These are phyloP conservation scores for Tenualosa thibaudeaui DNA, from an alignment of 2,797 vertebrate species.

Conservation along the genomic window DNA sequence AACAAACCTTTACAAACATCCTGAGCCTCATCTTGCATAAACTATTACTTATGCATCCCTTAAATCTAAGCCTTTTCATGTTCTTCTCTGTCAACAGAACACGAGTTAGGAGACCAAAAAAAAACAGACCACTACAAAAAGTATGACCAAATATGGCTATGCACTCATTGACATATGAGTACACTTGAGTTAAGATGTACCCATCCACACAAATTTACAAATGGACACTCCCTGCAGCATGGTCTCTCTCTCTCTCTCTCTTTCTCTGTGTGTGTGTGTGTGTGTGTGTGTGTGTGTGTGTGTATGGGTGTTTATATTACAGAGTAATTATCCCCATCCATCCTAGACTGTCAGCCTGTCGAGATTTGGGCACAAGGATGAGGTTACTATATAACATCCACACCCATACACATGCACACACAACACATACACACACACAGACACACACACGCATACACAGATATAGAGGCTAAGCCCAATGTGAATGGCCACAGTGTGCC, in stretches of 20 bases:
- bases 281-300: neutral
- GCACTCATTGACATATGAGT: neutral
- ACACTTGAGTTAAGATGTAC: neutral
- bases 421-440: neutral
- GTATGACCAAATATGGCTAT: neutral
- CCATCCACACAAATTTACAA: neutral
- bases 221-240: neutral
- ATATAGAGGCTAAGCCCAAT: neutral
- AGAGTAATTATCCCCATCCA: conserved; percentile 5
- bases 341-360: neutral
- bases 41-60: neutral
- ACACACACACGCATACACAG: neutral
- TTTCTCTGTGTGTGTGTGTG: conserved; percentile 7
- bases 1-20: neutral
- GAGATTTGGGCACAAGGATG: neutral
- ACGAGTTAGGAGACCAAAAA: neutral
- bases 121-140: neutral
- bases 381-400: neutral
- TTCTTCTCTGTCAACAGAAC: neutral
- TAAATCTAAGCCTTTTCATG: neutral
- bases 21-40: neutral
- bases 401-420: neutral
- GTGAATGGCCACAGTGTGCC: neutral
- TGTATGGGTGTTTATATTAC: neutral
- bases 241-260: neutral